These are phyloP conservation scores for Tetheella fluctuosa DNA, from an alignment of 2,888 invertebrate species.

Conservation along the genomic window DNA sequence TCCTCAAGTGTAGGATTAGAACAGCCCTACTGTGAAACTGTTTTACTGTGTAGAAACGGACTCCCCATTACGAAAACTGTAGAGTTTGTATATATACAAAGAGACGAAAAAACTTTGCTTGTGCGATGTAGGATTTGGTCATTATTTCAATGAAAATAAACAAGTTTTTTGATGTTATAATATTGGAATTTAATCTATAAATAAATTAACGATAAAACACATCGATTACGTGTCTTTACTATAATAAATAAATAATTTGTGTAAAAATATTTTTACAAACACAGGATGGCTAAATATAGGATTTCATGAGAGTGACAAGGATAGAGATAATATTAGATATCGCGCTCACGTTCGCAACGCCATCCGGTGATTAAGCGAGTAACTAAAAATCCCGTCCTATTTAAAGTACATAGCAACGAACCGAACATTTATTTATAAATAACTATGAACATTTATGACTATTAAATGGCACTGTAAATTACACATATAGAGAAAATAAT, in stretches of 20 bases:
- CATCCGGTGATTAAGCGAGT: not conserved
- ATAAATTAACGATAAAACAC: not conserved
- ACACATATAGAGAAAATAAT: no score
- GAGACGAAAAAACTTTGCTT: constrained; percentile 33
- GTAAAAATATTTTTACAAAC: not conserved
- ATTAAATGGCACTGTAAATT: no score
- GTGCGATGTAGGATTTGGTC: constrained; percentile 41
- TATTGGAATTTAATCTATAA: not conserved
- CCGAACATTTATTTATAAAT: no score
- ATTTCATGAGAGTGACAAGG: constrained; percentile 18
- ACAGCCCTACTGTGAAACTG: constrained; percentile 46
- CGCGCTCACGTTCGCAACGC: not conserved
- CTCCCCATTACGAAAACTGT: constrained; percentile 35
- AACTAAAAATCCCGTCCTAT: not conserved
- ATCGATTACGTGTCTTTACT: not conserved
- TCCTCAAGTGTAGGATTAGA: constrained; percentile 33
- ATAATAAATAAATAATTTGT: not conserved
- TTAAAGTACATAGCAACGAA: not conserved
- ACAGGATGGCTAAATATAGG: constrained; percentile 15
- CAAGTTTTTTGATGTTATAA: not conserved
- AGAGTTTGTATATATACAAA: constrained; percentile 34
- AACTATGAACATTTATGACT: no score
- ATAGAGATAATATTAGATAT: constrained; percentile 13
- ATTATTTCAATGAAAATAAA: not conserved
- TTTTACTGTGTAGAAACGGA: constrained; percentile 58